Base-by-base conservation (phyloP, 2,113 vertebrate species). In the Ictalurus furcatus region DNA sequence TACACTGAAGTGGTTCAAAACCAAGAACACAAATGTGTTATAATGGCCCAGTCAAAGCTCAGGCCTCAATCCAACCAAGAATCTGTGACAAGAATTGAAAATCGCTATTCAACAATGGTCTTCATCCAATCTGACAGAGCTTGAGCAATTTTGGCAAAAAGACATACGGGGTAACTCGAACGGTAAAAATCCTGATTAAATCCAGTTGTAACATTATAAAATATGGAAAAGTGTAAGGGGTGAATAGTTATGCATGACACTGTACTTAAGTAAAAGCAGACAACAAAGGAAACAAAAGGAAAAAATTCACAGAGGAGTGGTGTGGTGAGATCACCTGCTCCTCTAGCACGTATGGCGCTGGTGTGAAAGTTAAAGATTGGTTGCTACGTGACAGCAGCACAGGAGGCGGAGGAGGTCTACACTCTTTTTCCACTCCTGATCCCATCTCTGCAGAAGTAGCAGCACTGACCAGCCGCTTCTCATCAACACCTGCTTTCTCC, bases 401-500 rank as follows among this genome's bases (percentile, higher is more conserved):
- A 34, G 98, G 98, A 69, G 97, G 94, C 90, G 97, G 97, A 88
- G 97, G 97, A 88, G 93, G 90, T 82, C n/a, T 93, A 90, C 56
- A 95, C 88, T 93, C 90, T 30, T 91, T 94, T 73, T 90, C 92
- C 58, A 90, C 86, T 87, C 34, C 92, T 84, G 90, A 91, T 61
- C 90, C 90, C 82, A 88, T 91, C 90, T 95, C 92, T 89, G 90
- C 17, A 84, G 69, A 88, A 89, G 79, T 92, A 56, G 94, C 90
- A 92, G 94, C 93, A 21, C 86, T 90, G 90, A 93, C 94, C 4
- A 97, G 89, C 21, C 91, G 92, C 90, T 78, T 97, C 94, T 98
- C 97, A 92, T 99, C 97, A 76, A 93, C 85, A 90, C 95, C 96
- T 6, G 93, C 95, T 94, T 97, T 97, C 92, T 97, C 95, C 90